Conservation (phyloP, 2,113 vertebrate species). For the Pachyramphus minor region DNA sequence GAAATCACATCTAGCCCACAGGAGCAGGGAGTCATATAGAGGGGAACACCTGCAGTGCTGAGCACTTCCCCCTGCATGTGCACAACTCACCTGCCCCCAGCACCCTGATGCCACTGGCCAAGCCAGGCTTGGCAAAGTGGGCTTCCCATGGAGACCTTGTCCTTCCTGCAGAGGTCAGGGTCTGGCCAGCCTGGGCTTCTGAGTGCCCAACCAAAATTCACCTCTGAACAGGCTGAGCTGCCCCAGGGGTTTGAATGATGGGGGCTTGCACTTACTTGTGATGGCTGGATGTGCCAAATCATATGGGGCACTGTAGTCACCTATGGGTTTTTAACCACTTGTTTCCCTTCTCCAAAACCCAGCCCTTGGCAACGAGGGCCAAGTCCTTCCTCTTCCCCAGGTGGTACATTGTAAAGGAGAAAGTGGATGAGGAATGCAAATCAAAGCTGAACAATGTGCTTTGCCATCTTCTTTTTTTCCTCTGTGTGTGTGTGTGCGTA, state of each 20-base stretch:
- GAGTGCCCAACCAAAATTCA: not conserved
- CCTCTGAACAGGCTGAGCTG: not conserved
- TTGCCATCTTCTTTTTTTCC: not conserved
- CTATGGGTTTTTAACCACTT: not conserved
- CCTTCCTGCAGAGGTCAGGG: fast-evolving
- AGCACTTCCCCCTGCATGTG: not conserved
- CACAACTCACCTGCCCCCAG: fast-evolving
- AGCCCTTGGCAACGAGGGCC: not conserved
- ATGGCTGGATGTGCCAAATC: not conserved
- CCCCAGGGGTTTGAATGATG: fast-evolving
- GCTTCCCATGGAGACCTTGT: not conserved
- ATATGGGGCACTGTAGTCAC: no score
- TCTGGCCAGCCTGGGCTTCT: not conserved
- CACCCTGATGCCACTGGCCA: fast-evolving
- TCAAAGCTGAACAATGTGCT: not conserved
- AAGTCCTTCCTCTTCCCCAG: not conserved
- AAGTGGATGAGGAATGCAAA: not conserved
- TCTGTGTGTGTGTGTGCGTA: not conserved
- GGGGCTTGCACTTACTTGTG: not conserved
- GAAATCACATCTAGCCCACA: not conserved
- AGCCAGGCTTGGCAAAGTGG: not conserved
- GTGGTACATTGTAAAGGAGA: not conserved
- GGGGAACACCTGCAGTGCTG: not conserved
- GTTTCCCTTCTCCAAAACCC: not conserved
- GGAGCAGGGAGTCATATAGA: not conserved